Conservation (phyloP, 2,888 invertebrate genomes). For the Idaea straminata region DNA sequence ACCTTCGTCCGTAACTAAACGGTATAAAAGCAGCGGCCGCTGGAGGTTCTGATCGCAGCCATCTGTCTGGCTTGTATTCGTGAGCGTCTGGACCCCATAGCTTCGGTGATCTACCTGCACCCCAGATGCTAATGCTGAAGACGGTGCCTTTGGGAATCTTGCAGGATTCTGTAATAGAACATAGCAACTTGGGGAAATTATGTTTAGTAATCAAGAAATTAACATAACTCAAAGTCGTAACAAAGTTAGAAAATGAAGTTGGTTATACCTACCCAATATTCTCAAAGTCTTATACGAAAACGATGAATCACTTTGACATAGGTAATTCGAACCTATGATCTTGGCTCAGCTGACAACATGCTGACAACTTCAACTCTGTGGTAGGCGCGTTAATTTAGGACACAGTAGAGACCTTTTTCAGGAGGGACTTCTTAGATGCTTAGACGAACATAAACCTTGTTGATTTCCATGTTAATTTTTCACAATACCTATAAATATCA, state of each 20-base stretch:
- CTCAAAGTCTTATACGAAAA: no score
- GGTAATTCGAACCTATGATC: no score
- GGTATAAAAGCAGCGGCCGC: conserved; percentile 38
- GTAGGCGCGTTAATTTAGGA: no score
- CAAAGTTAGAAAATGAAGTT: no score
- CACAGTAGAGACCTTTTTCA: no score
- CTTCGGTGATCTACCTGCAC: conserved; percentile 47
- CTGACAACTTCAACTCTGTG: no score
- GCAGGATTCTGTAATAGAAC: conserved; percentile 42
- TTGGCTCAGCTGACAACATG: no score
- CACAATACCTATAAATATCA: not conserved
- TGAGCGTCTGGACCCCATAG: conserved; percentile 53
- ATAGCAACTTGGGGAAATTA: conserved; percentile 1
- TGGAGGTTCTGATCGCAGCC: conserved; percentile 37
- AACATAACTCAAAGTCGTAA: no score
- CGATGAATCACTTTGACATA: no score
- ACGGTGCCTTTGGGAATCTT: conserved; percentile 46
- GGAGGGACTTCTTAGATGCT: no score
- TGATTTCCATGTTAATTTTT: not conserved
- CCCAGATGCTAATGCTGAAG: conserved; percentile 47
- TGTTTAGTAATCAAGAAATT: conserved; percentile 7
- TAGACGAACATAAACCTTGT: no score
- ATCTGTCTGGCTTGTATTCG: conserved; percentile 54
- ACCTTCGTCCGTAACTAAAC: conserved; percentile 46
- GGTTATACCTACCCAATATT: no score